Evolutionary conservation across 2,888 invertebrate genomes (phyloP).

Genomic region (Rhingia rostrata): DNA sequence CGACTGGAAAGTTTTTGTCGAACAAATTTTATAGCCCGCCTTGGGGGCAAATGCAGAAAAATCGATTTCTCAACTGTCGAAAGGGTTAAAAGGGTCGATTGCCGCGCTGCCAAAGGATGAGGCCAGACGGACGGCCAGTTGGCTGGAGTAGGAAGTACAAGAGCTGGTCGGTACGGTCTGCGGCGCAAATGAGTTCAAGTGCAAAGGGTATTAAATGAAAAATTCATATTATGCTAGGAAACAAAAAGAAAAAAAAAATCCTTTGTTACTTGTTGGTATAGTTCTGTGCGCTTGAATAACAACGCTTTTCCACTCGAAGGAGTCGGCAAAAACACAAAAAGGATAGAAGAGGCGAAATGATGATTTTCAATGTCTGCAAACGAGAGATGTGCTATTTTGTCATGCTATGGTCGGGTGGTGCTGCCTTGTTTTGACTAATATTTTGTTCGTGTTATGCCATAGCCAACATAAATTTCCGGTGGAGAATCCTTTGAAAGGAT

Average conservation of each 20-base stretch:
- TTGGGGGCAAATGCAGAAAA: conserved; percentile 57
- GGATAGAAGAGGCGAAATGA: conserved; percentile 38
- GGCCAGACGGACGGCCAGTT: conserved; percentile 63
- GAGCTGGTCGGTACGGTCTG: background rate
- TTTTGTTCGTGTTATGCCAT: conserved; percentile 2
- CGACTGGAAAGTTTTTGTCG: conserved; percentile 15
- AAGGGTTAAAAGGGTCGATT: conserved; percentile 51
- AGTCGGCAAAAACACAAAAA: conserved; percentile 19
- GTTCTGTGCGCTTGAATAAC: conserved; percentile 21
- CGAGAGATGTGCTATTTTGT: conserved; percentile 10
- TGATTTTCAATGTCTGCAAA: conserved; percentile 40
- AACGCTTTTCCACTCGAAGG: conserved; percentile 50
- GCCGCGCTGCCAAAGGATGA: conserved; percentile 33
- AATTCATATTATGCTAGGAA: conserved; percentile 26
- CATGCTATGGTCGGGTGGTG: conserved; percentile 3
- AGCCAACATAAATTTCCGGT: conserved; percentile 67
- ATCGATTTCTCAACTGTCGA: conserved; percentile 58
- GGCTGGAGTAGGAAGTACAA: background rate
- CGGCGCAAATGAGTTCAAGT: conserved; percentile 65
- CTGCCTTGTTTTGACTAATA: conserved; percentile 36
- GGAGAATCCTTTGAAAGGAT: conserved; percentile 53
- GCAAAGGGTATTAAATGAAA: conserved; percentile 53
- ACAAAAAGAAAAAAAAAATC: background rate
- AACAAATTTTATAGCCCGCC: conserved; percentile 61
- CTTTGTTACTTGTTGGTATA: background rate